Percentiles rank a stretch among this genome's conserved stretches.
phyloP scores from a whole-genome alignment of 2,113 vertebrate genomes.

The Rhynchomys soricoides region DNA sequence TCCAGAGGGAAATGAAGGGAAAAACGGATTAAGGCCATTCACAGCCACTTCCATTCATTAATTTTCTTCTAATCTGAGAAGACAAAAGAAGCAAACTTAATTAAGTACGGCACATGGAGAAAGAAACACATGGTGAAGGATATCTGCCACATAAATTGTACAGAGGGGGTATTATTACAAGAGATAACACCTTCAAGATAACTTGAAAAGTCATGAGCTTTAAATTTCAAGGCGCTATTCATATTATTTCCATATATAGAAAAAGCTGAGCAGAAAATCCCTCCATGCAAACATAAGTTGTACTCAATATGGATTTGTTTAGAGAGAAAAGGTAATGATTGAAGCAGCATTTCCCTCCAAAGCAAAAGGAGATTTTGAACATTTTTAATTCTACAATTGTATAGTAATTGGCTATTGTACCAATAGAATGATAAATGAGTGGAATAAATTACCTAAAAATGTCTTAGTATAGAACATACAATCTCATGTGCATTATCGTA shows the following conservation, averaged over 20 bases:
- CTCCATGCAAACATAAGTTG: background rate
- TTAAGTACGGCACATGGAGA: background rate
- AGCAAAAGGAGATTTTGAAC: background rate
- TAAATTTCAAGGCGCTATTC: slow-evolving; percentile 31
- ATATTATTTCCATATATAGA: background rate
- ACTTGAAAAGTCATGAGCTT: slow-evolving; percentile 34
- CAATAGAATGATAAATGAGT: slow-evolving; percentile 3
- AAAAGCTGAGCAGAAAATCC: slow-evolving; percentile 22
- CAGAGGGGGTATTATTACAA: background rate
- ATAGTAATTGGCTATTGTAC: background rate
- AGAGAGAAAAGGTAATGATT: background rate
- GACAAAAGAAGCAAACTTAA: slow-evolving; percentile 73
- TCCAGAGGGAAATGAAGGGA: background rate
- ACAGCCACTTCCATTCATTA: slow-evolving; percentile 50
- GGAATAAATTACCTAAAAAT: slow-evolving; percentile 27
- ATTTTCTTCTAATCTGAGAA: slow-evolving; percentile 71
- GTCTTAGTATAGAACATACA: background rate
- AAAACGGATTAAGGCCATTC: slow-evolving; percentile 24
- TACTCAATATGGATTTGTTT: background rate
- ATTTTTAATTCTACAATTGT: background rate
- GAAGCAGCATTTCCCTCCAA: background rate
- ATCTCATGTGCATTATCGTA: background rate
- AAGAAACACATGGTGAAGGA: background rate
- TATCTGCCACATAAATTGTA: background rate
- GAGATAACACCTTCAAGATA: background rate